phyloP scores from a whole-genome alignment of 2,113 vertebrate genomes.

The Coptodon rendalli region DNA sequence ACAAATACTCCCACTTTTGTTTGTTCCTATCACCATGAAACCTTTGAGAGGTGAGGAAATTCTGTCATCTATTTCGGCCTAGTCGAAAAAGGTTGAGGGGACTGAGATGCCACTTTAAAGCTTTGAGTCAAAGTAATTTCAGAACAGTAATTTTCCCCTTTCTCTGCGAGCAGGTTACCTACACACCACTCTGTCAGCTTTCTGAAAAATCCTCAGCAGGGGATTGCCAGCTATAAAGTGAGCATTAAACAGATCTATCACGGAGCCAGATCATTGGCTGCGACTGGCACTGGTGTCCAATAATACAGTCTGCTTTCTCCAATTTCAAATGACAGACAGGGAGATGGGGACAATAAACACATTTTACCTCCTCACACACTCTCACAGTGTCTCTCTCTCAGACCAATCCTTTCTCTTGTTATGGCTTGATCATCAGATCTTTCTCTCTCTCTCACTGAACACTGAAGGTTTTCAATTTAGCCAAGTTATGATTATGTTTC shows the following conservation, averaged over 20 bases:
- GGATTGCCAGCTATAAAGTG: conserved; percentile 55
- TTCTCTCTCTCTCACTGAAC: conserved; percentile 15
- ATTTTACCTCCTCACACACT: background rate
- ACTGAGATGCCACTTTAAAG: conserved; percentile 30
- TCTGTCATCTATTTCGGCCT: conserved; percentile 16
- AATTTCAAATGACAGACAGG: conserved; percentile 57
- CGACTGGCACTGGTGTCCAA: conserved; percentile 42
- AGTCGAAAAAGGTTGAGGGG: conserved; percentile 6
- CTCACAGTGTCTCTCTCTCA: background rate
- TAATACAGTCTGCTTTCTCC: conserved; percentile 52
- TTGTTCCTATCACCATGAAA: conserved; percentile 23
- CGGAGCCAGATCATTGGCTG: conserved; percentile 33
- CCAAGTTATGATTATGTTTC: conserved; percentile 30
- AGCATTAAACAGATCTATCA: conserved; percentile 61
- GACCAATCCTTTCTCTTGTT: conserved; percentile 9
- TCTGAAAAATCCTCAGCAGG: conserved; percentile 38
- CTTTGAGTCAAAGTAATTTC: conserved; percentile 49
- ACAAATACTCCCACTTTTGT: conserved; percentile 10
- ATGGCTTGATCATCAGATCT: conserved; percentile 27
- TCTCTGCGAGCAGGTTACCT: conserved; percentile 39
- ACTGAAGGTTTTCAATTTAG: conserved; percentile 38
- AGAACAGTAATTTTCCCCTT: conserved; percentile 42
- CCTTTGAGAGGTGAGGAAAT: conserved; percentile 33
- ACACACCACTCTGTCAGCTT: conserved; percentile 56
- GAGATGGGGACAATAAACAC: conserved; percentile 47